phyloP scores from a whole-genome alignment of 2,113 vertebrate genomes.

The cat (Felis catus) region F.catus_Fca126_mat1.0 CM031428.1:56967001-56967500 shows the following conservation, averaged over 20 bases:
- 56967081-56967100: conserved; percentile 89
- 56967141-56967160: conserved; percentile 90
- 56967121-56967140: conserved; percentile 95
- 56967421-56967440: background rate
- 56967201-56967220: conserved; percentile 49
- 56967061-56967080: conserved; percentile 91
- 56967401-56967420: background rate
- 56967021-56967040: conserved; percentile 88
- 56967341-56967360: background rate
- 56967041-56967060: conserved; percentile 97
- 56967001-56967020: background rate
- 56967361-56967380: background rate
- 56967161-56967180: background rate
- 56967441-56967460: background rate
- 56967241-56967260: conserved; percentile 85
- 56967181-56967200: background rate
- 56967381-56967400: background rate
- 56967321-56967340: background rate
- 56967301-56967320: background rate
- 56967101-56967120: conserved; percentile 92
- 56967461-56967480: background rate
- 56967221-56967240: conserved; percentile 85
- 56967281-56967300: conserved; percentile 46
- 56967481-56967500: background rate
- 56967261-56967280: conserved; percentile 8